Evolutionary conservation across 2,797 vertebrate species (phyloP).

Genomic region (Tokudaia muenninki): DNA sequence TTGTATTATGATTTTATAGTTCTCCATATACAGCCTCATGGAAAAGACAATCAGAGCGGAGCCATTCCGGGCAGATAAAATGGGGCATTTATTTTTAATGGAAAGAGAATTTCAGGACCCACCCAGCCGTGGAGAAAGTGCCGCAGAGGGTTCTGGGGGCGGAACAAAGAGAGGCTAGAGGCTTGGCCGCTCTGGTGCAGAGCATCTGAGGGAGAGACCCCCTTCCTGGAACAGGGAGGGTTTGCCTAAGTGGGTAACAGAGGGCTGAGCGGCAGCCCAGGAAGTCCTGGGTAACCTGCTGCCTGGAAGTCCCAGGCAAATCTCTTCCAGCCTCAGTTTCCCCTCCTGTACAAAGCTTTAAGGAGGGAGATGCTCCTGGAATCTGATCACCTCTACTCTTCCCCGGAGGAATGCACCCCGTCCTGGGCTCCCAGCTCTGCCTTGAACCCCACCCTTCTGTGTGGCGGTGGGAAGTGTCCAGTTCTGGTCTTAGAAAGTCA

Average conservation of each 20-base stretch:
- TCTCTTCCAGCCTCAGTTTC: not conserved
- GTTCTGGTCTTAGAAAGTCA: not conserved
- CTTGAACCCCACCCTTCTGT: not conserved
- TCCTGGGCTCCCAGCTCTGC: not conserved
- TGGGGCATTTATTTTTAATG: slow-evolving; percentile 91
- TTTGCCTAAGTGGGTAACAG: not conserved
- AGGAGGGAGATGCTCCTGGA: accelerated
- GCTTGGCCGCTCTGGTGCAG: accelerated
- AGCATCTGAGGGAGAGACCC: not conserved
- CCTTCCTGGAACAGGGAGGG: accelerated
- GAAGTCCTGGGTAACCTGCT: not conserved
- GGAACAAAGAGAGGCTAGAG: slow-evolving; percentile 73
- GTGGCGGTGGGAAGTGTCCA: not conserved
- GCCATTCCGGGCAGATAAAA: slow-evolving; percentile 87
- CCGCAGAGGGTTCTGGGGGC: slow-evolving; percentile 67
- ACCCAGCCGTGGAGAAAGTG: slow-evolving; percentile 84
- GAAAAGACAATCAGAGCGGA: slow-evolving; percentile 86
- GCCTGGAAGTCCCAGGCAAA: not conserved
- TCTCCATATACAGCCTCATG: slow-evolving; percentile 81
- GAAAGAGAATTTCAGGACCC: slow-evolving; percentile 88
- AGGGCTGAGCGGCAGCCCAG: not conserved
- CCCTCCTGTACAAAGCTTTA: not conserved
- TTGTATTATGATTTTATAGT: slow-evolving; percentile 90
- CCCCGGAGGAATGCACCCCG: accelerated
- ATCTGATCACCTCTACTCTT: accelerated